A percentile compares a stretch with the other conserved stretches of the same genome.
These are phyloP conservation scores for Agrypnus murinus DNA, from an alignment of 2,888 invertebrate genomes.

Conservation along the genomic window DNA sequence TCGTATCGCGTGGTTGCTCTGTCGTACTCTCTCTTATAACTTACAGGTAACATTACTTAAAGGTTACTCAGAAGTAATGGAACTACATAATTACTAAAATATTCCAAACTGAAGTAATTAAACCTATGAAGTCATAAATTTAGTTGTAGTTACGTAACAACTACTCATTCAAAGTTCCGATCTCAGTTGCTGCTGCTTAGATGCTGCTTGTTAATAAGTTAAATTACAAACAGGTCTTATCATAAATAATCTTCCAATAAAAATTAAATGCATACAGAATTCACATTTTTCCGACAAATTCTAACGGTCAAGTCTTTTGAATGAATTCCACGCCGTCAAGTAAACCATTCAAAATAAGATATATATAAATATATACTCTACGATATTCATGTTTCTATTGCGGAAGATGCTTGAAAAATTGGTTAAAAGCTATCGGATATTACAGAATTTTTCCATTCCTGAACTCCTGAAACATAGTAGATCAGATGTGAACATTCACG, in stretches of 20 bases:
- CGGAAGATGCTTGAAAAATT: slow-evolving; percentile 10
- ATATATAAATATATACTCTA: neutral
- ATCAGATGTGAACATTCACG: slow-evolving; percentile 52
- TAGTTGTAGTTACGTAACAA: too few relatives aligned
- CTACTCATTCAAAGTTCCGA: too few relatives aligned
- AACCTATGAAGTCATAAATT: too few relatives aligned
- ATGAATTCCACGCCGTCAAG: slow-evolving; percentile 9
- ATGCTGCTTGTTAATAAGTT: too few relatives aligned
- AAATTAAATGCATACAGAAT: neutral
- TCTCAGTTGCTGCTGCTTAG: too few relatives aligned
- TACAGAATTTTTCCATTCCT: neutral
- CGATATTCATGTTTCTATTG: neutral
- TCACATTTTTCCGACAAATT: neutral
- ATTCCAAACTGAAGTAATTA: too few relatives aligned
- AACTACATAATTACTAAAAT: too few relatives aligned
- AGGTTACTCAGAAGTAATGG: too few relatives aligned
- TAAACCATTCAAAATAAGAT: neutral
- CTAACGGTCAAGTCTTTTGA: neutral
- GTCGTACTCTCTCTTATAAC: too few relatives aligned
- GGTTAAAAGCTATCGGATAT: slow-evolving; percentile 20
- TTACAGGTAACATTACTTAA: too few relatives aligned
- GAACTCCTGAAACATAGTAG: slow-evolving; percentile 29
- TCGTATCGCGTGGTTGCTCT: too few relatives aligned
- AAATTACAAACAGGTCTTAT: too few relatives aligned
- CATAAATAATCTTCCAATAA: neutral